These are phyloP conservation scores for Scalopus aquaticus DNA, from an alignment of 2,113 vertebrate genomes.

Conservation along the genomic window DNA sequence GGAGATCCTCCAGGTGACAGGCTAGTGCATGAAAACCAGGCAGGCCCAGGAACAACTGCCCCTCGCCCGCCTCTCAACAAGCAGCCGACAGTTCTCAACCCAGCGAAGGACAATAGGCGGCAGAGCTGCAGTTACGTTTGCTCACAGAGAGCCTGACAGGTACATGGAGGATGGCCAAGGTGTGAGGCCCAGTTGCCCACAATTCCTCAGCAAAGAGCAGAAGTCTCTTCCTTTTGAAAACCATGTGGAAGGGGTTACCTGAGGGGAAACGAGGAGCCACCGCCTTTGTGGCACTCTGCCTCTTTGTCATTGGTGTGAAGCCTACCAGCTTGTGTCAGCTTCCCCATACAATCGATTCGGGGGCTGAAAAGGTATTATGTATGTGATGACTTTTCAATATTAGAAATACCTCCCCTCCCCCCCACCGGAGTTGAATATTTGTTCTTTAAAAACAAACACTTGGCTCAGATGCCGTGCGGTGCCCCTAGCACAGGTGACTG, in stretches of 20 bases:
- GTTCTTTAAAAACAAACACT: constrained; percentile 67
- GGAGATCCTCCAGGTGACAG: not conserved
- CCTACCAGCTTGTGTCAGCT: not conserved
- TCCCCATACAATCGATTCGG: not conserved
- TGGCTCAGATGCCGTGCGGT: constrained; percentile 7
- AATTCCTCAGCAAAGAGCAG: fast-evolving
- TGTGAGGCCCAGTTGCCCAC: not conserved
- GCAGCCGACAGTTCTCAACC: not conserved
- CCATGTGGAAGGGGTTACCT: too few relatives aligned
- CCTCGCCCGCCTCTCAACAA: not conserved
- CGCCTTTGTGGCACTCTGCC: not conserved
- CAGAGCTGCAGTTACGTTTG: not conserved
- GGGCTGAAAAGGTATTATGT: not conserved
- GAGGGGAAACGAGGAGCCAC: not conserved
- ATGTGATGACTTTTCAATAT: constrained; percentile 19
- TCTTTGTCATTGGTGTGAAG: not conserved
- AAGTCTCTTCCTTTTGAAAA: not conserved
- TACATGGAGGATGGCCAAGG: not conserved
- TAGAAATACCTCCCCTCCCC: not conserved
- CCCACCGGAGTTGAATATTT: constrained; percentile 21
- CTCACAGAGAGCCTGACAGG: not conserved
- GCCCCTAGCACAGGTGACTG: constrained; percentile 70
- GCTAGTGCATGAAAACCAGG: not conserved
- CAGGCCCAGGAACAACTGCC: not conserved
- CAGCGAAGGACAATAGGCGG: not conserved